Evolutionary conservation across 2,797 vertebrate species (phyloP).

Genomic region (Arnoldichthys spilopterus): DNA sequence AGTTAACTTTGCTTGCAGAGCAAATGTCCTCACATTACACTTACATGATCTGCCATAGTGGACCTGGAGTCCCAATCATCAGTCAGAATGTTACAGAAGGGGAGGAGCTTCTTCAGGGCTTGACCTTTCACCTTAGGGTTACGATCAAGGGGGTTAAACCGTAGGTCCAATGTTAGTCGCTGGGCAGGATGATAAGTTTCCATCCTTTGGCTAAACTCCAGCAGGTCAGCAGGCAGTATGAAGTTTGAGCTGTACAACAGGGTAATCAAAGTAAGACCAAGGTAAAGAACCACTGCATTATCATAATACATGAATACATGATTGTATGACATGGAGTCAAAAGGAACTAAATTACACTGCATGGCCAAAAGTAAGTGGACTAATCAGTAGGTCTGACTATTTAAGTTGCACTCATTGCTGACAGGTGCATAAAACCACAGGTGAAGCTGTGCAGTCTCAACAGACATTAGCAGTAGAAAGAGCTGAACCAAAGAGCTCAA

Average conservation of each 20-base stretch:
- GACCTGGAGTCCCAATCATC: slow-evolving; percentile 85
- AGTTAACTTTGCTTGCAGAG: not conserved
- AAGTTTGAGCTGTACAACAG: slow-evolving; percentile 86
- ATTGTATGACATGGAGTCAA: too few species aligned
- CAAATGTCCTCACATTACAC: slow-evolving; percentile 78
- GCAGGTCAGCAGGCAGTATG: slow-evolving; percentile 87
- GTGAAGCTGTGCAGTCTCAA: too few species aligned
- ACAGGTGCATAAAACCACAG: too few species aligned
- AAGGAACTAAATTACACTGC: too few species aligned
- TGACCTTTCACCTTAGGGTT: slow-evolving; percentile 79
- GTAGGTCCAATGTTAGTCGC: slow-evolving; percentile 81
- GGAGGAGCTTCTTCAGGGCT: slow-evolving; percentile 77
- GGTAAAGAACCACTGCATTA: not conserved
- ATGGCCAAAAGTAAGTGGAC: too few species aligned
- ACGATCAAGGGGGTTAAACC: slow-evolving; percentile 87
- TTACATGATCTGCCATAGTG: slow-evolving; percentile 87
- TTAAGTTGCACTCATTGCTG: too few species aligned
- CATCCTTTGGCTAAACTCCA: slow-evolving; percentile 83
- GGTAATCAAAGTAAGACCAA: not conserved
- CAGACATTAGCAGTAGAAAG: too few species aligned
- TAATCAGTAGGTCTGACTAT: too few species aligned
- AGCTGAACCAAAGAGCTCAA: too few species aligned
- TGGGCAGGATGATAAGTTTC: slow-evolving; percentile 69
- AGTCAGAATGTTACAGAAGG: slow-evolving; percentile 76
- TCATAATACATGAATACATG: not conserved